A percentile compares a stretch with the other conserved stretches of the same genome.
Conservation (phyloP, 2,797 vertebrate species). For the Sorex maritimensis region DNA sequence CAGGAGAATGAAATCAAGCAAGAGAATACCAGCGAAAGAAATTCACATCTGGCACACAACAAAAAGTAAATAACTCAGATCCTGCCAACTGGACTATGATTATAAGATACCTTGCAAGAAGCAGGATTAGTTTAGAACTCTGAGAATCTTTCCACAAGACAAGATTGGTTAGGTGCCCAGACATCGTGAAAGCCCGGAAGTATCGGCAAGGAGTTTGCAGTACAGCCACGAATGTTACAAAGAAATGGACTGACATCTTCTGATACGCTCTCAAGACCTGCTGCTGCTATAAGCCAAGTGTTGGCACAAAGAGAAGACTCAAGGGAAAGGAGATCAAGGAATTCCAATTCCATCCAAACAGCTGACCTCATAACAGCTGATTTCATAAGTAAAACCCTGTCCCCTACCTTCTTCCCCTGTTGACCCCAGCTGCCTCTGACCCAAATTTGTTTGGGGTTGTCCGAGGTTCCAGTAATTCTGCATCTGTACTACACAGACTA, state of each 20-base stretch:
- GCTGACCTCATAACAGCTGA: not conserved
- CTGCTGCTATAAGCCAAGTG: not conserved
- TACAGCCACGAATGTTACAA: not conserved
- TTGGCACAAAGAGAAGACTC: slow-evolving; percentile 21
- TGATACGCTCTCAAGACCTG: slow-evolving; percentile 20
- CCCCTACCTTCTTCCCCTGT: not conserved
- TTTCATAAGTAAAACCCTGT: not conserved
- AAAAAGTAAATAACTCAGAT: not conserved
- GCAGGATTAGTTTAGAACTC: slow-evolving; percentile 12
- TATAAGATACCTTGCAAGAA: not conserved
- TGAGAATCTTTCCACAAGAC: slow-evolving; percentile 16
- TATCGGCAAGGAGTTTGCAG: not conserved
- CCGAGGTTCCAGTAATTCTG: slow-evolving; percentile 9
- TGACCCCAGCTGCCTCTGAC: not conserved
- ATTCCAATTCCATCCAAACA: not conserved
- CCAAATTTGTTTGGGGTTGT: not conserved
- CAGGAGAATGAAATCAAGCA: slow-evolving; percentile 54
- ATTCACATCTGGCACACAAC: not conserved
- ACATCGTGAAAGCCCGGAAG: not conserved
- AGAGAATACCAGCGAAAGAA: slow-evolving; percentile 36
- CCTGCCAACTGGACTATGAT: not conserved
- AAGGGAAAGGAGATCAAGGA: slow-evolving; percentile 24
- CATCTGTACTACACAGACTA: not conserved
- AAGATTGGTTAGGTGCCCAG: not conserved
- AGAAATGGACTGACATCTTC: not conserved